Evolutionary conservation across 2,797 vertebrate species (phyloP).

Genomic region (Rhynchonycteris naso): DNA sequence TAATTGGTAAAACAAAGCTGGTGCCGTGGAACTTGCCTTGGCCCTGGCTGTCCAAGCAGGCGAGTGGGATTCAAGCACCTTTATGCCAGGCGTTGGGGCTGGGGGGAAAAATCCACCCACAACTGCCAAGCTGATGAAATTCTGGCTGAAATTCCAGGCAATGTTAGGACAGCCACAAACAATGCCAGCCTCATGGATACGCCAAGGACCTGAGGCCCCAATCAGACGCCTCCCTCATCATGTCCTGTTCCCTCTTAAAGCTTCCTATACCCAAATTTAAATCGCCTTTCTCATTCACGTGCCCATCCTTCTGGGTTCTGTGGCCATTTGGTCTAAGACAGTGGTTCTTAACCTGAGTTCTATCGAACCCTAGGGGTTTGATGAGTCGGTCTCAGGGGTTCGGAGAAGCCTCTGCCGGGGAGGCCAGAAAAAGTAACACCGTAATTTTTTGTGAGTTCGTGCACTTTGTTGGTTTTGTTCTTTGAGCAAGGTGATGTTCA

Average conservation of each 20-base stretch:
- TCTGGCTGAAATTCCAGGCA: neutral
- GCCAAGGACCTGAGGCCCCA: neutral
- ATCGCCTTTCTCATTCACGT: neutral
- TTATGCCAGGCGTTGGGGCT: neutral
- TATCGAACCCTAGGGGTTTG: no score
- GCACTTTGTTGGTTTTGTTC: no score
- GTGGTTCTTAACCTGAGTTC: neutral
- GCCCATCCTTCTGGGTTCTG: neutral
- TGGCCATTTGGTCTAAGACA: neutral
- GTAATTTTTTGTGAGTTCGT: no score
- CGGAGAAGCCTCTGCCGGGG: no score
- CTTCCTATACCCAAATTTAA: neutral
- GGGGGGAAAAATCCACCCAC: neutral
- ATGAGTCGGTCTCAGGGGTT: no score
- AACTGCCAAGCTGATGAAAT: fast-evolving
- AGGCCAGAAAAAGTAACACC: no score
- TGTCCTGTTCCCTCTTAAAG: neutral
- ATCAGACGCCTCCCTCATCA: neutral
- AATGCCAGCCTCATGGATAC: neutral
- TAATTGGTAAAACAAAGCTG: neutral
- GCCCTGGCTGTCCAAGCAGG: neutral
- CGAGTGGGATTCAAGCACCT: fast-evolving
- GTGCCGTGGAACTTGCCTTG: neutral
- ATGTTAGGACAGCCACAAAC: constrained; percentile 39
- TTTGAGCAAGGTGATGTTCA: no score